Base-by-base conservation (phyloP, 2,797 vertebrate species). In the Phalloptychus januarius region DNA sequence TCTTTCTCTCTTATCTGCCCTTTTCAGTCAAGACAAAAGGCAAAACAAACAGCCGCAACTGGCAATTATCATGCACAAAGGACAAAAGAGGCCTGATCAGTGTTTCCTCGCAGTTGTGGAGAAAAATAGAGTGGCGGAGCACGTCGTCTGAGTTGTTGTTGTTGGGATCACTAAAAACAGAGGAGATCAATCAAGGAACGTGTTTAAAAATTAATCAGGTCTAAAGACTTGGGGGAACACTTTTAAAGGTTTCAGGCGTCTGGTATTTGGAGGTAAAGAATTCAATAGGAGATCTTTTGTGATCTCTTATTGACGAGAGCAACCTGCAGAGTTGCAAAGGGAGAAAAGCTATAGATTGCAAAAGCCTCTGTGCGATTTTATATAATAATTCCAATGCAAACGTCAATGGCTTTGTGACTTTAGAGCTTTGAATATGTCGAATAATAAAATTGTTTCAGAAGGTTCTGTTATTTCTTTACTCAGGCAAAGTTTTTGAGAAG, bases 11-110 rank as follows among this genome's bases (percentile, higher is more conserved):
- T 83, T 45, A 52, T 91, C 83, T 84, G 82, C 77, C 81, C 74
- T 91, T 87, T 87, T 83, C 80, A 86, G 73, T 67, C 67, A 40
- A 83, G 78, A 92, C 86, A 91, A 90, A 86, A 80, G 82, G 77
- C 79, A 75, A 76, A 91, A 89, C 83, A 88, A 91, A 86, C 84
- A 88, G 31, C 48, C 78, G 75, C 72, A 71, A 84, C 46, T 73
- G 63, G 79, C 82, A 84, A 90, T 91, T 88, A 92, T 84, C 72
- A 61, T 25, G 67, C 42, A 87, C 74, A 83, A 81, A 80, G 78
- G 67, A 44, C 13, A 58, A 75, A 79, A 6, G 38, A 79, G 44
- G 46, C 78, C 38, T 33, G 65, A 80, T 79, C 74, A 2, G 4
- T 77, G 79, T 81, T 86, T 71, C 63, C 71, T 67, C 54, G 44